Evolutionary conservation across 1,140 invertebrate species (phyloP).

Genomic region (Anthonomus grandis): DNA sequence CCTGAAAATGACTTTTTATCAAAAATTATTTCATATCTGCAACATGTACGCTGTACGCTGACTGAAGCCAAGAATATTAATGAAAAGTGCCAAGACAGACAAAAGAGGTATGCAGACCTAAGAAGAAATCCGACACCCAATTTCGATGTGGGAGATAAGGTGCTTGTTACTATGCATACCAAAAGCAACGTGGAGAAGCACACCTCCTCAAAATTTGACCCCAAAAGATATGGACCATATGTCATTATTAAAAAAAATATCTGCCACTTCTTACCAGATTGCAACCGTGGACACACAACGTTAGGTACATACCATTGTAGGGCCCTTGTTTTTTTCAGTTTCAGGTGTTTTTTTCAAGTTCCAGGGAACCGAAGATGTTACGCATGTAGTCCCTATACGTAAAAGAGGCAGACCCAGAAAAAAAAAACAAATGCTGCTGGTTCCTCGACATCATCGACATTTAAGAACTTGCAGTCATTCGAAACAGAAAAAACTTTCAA

Average conservation of each 20-base stretch:
- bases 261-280: background rate
- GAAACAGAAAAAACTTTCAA: too few relatives aligned
- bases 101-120: conserved; percentile 5
- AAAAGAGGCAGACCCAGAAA: conserved; percentile 4
- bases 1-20: conserved; percentile 36
- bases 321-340: background rate
- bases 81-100: conserved; percentile 18
- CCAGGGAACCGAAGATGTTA: too few relatives aligned
- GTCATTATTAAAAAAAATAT: background rate
- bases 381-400: background rate
- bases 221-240: conserved; percentile 13
- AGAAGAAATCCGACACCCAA: too few relatives aligned
- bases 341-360: background rate
- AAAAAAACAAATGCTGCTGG: too few relatives aligned
- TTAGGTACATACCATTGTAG: conserved; percentile 21
- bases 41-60: background rate
- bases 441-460: too few relatives aligned
- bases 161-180: background rate
- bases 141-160: conserved; percentile 11
- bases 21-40: conserved; percentile 37
- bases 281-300: background rate
- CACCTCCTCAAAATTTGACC: conserved; percentile 2
- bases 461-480: too few relatives aligned
- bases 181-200: background rate
- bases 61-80: background rate